A percentile compares a stretch with the other conserved stretches of the same genome.
These are phyloP conservation scores for Molorchus minor DNA, from an alignment of 2,888 invertebrate genomes.

Conservation along the genomic window DNA sequence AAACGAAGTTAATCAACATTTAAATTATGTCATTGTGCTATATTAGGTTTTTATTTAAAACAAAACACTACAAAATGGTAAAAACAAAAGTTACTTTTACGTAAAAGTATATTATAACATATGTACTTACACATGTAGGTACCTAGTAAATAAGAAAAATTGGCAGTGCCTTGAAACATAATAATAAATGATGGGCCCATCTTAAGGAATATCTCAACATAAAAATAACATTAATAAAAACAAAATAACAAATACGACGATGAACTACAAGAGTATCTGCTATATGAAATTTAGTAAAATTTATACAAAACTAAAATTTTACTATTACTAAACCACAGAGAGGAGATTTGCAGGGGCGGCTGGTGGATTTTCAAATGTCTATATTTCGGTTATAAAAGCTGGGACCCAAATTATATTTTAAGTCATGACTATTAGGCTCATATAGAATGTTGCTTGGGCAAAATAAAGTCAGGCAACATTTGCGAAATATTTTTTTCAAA, in stretches of 20 bases:
- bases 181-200: neutral
- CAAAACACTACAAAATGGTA: neutral
- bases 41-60: neutral
- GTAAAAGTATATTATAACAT: neutral
- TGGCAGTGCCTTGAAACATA: neutral
- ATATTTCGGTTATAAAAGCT: no score
- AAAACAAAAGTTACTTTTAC: neutral
- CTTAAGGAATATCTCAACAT: neutral
- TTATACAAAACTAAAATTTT: neutral
- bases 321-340: neutral
- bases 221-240: neutral
- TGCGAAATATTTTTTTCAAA: no score
- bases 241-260: neutral
- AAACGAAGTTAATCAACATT: neutral
- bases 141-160: neutral
- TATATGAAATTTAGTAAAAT: neutral
- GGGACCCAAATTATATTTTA: no score
- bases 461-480: no score
- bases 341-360: no score
- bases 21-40: neutral
- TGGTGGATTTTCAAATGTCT: no score
- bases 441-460: no score
- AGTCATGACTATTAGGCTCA: no score
- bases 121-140: neutral
- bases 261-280: neutral